Base-by-base conservation (phyloP, 2,888 invertebrate genomes). In the Chorisops tibialis region DNA sequence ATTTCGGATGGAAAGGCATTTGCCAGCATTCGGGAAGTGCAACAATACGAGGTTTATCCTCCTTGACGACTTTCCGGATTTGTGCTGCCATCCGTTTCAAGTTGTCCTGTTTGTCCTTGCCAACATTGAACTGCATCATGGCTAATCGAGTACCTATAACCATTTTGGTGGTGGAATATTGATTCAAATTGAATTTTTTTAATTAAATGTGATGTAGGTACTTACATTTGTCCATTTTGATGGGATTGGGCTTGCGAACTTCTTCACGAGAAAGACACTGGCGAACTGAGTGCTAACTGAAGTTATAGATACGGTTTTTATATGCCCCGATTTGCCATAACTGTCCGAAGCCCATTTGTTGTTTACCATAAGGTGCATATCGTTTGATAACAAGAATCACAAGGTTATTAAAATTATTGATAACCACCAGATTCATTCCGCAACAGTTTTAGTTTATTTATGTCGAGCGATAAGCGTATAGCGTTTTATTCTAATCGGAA, bases 11-110 rank as follows among this genome's bases (percentile, higher is more conserved):
- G 78, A 96, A 97, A 0, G 96, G 96, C 4, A 92, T 91, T 76
- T 96, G 97, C 73, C 96, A 97, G 74, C 94, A 96, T 80, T 97
- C 97, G 0, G 91, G 89, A 19, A 91, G 75, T 2, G 85, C 82
- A 38, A 89, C 80, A 56, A 91, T 67, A 65, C 85, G 80, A 1
- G 87, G 86, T 14, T 81, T 80, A 59, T 81, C 75, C 49, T 80
- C 74, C 68, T 86, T 86, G 19, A 67, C 67, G 0, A 93, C 93
- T 63, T 83, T 80, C 60, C 83, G 80, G 59, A 94, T 87, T 64
- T 87, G 81, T 56, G 82, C 81, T 1, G 85, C 79, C 0, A 91
- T 93, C 65, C 83, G 81, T 7, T 81, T 76, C 16, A 95, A 74
- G 77, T 95, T 96, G 66, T 82, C 83, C 0, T 78, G 68, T 74